Evolutionary conservation across 2,888 invertebrate species (phyloP).

Genomic region (Drosophila merina): DNA sequence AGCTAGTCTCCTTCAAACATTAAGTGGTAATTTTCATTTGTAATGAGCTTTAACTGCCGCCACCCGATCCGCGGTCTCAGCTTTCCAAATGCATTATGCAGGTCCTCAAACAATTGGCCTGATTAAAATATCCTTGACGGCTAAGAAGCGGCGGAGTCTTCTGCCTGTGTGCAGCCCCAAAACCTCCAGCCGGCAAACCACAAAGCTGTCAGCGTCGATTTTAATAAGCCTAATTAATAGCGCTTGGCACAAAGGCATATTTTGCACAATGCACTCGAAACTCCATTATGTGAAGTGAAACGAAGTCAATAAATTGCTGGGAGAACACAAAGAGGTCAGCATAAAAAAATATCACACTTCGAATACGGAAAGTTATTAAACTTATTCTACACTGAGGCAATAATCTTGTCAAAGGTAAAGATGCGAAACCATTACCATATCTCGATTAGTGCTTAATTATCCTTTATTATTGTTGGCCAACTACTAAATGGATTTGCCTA

Average conservation of each 20-base stretch:
- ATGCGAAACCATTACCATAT: neutral
- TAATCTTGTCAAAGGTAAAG: neutral
- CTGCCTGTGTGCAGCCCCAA: conserved; percentile 15
- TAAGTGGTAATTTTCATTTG: conserved; percentile 77
- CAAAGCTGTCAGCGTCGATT: conserved; percentile 66
- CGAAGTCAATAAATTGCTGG: neutral
- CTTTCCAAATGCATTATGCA: conserved; percentile 58
- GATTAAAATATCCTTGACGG: conserved; percentile 71
- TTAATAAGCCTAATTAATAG: conserved; percentile 75
- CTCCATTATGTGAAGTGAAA: conserved; percentile 33
- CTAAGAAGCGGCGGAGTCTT: conserved; percentile 14
- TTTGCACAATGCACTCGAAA: conserved; percentile 39
- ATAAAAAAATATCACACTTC: neutral
- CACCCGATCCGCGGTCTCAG: conserved; percentile 27
- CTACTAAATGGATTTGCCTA: conserved; percentile 24
- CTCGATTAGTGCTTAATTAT: conserved; percentile 10
- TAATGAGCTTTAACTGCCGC: conserved; percentile 64
- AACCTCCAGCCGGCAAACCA: conserved; percentile 46
- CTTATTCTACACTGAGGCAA: too few species aligned
- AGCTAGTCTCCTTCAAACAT: conserved; percentile 49
- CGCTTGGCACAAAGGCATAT: conserved; percentile 48
- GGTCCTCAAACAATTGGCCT: conserved; percentile 69
- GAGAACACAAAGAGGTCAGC: neutral
- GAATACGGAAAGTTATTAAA: neutral
- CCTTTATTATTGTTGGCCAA: conserved; percentile 5